Evolutionary conservation across 2,797 vertebrate genomes (phyloP).

Genomic region (Iguana delicatissima): DNA sequence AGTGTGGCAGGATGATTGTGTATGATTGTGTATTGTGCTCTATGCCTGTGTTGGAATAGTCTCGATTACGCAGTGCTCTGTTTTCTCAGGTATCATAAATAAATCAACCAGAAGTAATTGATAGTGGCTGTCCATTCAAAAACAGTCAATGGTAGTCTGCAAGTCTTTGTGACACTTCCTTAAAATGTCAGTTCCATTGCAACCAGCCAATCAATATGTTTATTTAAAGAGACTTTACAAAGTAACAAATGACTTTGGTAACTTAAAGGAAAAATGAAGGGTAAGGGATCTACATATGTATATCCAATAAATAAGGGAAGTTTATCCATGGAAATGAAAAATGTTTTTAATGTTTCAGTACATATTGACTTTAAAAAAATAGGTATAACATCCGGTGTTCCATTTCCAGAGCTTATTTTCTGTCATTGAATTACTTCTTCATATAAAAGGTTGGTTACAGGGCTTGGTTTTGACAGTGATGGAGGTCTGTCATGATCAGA

Average conservation of each 20-base stretch:
- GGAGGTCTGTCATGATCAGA: neutral
- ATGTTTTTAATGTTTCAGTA: constrained; percentile 51
- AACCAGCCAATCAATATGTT: constrained; percentile 87
- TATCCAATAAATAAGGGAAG: constrained; percentile 71
- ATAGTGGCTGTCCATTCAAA: constrained; percentile 80
- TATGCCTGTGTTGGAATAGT: constrained; percentile 50
- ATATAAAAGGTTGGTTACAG: neutral
- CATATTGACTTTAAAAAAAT: constrained; percentile 28
- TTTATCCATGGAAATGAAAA: constrained; percentile 53
- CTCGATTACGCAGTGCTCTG: constrained; percentile 64
- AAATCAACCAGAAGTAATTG: constrained; percentile 83
- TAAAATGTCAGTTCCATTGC: constrained; percentile 84
- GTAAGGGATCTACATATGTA: constrained; percentile 68
- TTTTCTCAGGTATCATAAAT: constrained; percentile 75
- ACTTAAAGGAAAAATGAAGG: constrained; percentile 70
- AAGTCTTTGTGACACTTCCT: constrained; percentile 84
- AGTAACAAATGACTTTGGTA: constrained; percentile 79
- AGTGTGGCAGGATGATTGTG: constrained; percentile 16
- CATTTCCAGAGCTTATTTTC: neutral
- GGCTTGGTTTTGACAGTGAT: too few species aligned
- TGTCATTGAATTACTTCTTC: neutral
- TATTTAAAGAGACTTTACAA: constrained; percentile 89
- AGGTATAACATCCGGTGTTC: neutral
- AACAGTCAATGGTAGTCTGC: constrained; percentile 84
- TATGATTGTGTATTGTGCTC: neutral